Evolutionary conservation across 2,113 vertebrate genomes (phyloP).

Genomic region (Irena cyanogastra): DNA sequence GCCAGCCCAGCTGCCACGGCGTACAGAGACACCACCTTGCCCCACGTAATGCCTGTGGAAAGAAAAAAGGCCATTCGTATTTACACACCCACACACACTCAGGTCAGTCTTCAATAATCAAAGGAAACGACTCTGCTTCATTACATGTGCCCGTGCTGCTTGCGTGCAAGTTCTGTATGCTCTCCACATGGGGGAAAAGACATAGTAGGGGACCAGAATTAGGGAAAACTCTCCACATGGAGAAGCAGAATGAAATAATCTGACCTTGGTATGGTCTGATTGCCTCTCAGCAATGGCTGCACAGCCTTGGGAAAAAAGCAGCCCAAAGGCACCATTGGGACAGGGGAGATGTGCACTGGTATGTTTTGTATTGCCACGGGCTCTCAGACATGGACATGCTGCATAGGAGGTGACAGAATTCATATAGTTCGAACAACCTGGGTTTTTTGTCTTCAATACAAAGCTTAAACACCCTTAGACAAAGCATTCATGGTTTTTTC

Average conservation of each 20-base stretch:
- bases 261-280: background rate
- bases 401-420: background rate
- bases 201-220: rapidly evolving
- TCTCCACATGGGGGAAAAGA: background rate
- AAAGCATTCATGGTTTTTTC: background rate
- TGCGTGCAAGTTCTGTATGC: rapidly evolving
- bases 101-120: background rate
- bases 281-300: background rate
- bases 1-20: slow-evolving; percentile 89
- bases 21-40: slow-evolving; percentile 93
- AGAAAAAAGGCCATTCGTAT: background rate
- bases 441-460: background rate
- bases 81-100: background rate
- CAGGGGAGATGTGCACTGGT: background rate
- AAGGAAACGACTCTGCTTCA: rapidly evolving
- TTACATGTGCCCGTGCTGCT: rapidly evolving
- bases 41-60: slow-evolving; percentile 89
- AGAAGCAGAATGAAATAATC: background rate
- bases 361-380: background rate
- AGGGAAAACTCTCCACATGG: background rate
- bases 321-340: background rate
- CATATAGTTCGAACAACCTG: background rate
- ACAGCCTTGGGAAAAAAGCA: background rate
- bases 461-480: background rate
- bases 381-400: background rate